Percentiles rank a stretch among this genome's conserved stretches.
phyloP scores from a whole-genome alignment of 23 tunicate species.

The Ascidia mentula region DNA sequence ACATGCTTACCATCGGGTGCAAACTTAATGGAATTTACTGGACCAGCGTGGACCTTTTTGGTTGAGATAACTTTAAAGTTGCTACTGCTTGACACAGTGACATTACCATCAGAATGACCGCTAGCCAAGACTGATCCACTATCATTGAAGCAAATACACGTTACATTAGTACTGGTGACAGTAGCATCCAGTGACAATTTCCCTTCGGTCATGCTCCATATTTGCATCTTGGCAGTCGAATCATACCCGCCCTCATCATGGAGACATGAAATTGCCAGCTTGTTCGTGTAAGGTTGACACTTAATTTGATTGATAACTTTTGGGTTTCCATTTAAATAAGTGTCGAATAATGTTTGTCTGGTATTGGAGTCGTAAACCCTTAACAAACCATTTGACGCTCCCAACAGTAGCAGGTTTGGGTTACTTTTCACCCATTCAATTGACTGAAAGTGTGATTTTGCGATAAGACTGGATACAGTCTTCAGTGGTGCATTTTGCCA shows the following conservation, averaged over 20 bases:
- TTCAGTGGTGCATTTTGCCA: slow-evolving; percentile 60
- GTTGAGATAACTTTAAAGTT: slow-evolving; percentile 24
- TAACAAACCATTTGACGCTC: slow-evolving; percentile 47
- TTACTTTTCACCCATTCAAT: slow-evolving; percentile 67
- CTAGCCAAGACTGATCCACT: slow-evolving; percentile 31
- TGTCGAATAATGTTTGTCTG: slow-evolving; percentile 35
- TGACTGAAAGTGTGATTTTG: slow-evolving; percentile 56
- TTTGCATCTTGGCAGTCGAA: slow-evolving; percentile 17
- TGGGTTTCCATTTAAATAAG: slow-evolving; percentile 14
- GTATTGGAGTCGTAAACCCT: slow-evolving; percentile 43
- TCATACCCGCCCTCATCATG: background rate
- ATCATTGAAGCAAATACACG: slow-evolving; percentile 46
- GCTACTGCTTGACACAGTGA: slow-evolving; percentile 17
- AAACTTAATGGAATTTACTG: slow-evolving; percentile 42
- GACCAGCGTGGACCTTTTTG: slow-evolving; percentile 36
- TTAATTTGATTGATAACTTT: slow-evolving; percentile 30
- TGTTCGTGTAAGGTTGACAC: slow-evolving; percentile 28
- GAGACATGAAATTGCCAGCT: slow-evolving; percentile 49
- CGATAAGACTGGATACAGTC: slow-evolving; percentile 52
- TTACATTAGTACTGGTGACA: slow-evolving; percentile 6
- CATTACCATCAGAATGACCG: slow-evolving; percentile 26
- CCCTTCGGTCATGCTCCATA: slow-evolving; percentile 31
- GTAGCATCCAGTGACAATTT: background rate
- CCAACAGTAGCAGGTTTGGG: slow-evolving; percentile 38
- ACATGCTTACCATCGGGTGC: slow-evolving; percentile 29